Percentiles rank a stretch among this genome's conserved stretches.
Evolutionary conservation across 2,888 invertebrate genomes (phyloP).

Genomic region (Meganola albula): DNA sequence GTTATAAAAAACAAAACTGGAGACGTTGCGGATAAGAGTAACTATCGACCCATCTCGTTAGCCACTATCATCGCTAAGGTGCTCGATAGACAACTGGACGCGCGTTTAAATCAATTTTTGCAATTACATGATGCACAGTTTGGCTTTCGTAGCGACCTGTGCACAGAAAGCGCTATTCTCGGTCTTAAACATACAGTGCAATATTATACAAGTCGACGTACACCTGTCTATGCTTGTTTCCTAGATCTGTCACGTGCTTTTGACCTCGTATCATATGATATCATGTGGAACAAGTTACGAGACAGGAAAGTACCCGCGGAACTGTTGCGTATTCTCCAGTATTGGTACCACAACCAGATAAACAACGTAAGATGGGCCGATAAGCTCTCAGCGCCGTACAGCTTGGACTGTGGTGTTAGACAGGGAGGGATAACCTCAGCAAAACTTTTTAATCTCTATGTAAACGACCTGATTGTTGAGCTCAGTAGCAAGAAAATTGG

Average conservation of each 20-base stretch:
- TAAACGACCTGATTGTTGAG: constrained; percentile 1
- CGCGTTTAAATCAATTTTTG: not conserved
- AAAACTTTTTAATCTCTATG: constrained; percentile 1
- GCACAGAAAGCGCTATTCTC: constrained; percentile 2
- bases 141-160: constrained; percentile 2
- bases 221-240: not conserved
- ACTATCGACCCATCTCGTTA: constrained; percentile 2
- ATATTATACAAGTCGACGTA: not conserved
- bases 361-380: not conserved
- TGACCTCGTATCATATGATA: constrained; percentile 1
- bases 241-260: constrained; percentile 2
- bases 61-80: constrained; percentile 3
- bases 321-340: not conserved
- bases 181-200: constrained; percentile 1
- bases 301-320: not conserved
- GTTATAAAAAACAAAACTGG: constrained; percentile 1
- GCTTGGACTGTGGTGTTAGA: constrained; percentile 2
- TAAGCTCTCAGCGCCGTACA: not conserved
- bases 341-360: not conserved
- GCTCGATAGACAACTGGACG: constrained; percentile 1
- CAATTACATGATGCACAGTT: constrained; percentile 1
- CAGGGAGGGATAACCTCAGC: constrained; percentile 4
- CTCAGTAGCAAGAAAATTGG: not conserved
- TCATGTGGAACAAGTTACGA: not conserved
- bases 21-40: not conserved